Evolutionary conservation across 2,888 invertebrate genomes (phyloP), one percentile per base, ranked within the genome.

Genomic region (Nymphalis polychloros): DNA sequence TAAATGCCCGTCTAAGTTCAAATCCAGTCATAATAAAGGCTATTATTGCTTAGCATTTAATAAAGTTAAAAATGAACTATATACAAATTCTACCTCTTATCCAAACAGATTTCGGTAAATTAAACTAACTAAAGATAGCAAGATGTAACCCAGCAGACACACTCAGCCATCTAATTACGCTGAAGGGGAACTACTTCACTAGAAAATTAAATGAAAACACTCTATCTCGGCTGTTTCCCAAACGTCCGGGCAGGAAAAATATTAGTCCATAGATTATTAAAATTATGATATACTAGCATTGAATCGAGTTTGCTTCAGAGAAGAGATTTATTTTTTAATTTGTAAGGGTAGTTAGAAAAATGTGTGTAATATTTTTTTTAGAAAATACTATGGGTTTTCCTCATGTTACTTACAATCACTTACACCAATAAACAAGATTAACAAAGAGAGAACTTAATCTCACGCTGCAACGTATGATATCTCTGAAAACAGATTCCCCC

Each of bases 171-270:
- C 79, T 88, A 89, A 90, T 90, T 88, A 87, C 81, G 84, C 83
- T 83, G 84, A 84, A 81, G 82, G 84, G 77, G 81, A 81, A 81
- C 84, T 84, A 84, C 87, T 88, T 89, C 77, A 80, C 83, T 81
- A 81, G 84, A 84, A 89, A 89, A 90, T 90, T 84, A 87, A 90
- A 90, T 76, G 89, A 90, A 89, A 90, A 89, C 89, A 89, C 85
- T 83, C 79, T 81, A 74, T 76, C 79, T 76, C 75, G 74, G 73
- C 69, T 69, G 77, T 73, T 76, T 76, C 72, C 70, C 70, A 73
- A 78, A 76, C 78, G 77, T 79, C 78, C 74, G 75, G 61, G 59
- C 53, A 67, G 70, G 70, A 75, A 77, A 76, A 77, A 76, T 75
- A 74, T 77, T 73, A 72, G 76, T 69, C 61, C 63, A 69, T 69